Evolutionary conservation across 2,888 invertebrate species (phyloP).

Genomic region (Monopis laevigella): DNA sequence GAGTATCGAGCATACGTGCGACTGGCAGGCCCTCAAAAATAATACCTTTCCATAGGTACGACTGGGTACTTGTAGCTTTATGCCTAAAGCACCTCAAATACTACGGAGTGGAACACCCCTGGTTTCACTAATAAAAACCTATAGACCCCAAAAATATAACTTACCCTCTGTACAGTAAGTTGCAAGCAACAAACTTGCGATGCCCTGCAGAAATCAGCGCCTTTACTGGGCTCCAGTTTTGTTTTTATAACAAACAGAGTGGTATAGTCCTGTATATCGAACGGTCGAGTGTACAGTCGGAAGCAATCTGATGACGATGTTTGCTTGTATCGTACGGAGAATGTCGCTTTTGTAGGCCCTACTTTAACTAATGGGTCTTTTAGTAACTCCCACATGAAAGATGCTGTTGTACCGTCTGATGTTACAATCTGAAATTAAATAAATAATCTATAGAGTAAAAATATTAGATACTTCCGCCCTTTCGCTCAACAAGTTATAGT

Average conservation of each 20-base stretch:
- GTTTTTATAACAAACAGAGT: constrained; percentile 86
- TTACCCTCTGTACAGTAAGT: constrained; percentile 73
- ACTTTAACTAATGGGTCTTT: constrained; percentile 70
- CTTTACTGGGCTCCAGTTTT: constrained; percentile 80
- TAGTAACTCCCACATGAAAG: constrained; percentile 85
- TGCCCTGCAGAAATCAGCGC: constrained; percentile 86
- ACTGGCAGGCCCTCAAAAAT: too few species aligned
- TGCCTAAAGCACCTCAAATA: too few species aligned
- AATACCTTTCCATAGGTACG: not conserved
- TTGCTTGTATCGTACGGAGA: constrained; percentile 42
- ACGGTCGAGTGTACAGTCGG: constrained; percentile 72
- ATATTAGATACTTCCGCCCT: too few species aligned
- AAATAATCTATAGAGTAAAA: too few species aligned
- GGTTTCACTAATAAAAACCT: too few species aligned
- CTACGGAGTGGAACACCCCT: too few species aligned
- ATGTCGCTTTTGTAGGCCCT: constrained; percentile 55
- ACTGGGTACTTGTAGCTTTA: too few species aligned
- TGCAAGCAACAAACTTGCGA: constrained; percentile 88
- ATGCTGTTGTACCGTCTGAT: constrained; percentile 77
- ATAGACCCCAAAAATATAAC: constrained; percentile 15
- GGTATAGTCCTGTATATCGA: constrained; percentile 84
- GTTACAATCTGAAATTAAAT: constrained; percentile 63
- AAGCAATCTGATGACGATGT: constrained; percentile 36
- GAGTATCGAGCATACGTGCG: too few species aligned
- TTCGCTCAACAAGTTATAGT: too few species aligned